Percentiles rank a stretch among this genome's conserved stretches.
Evolutionary conservation across 2,888 invertebrate genomes (phyloP).

Genomic region (Spialia ferax): DNA sequence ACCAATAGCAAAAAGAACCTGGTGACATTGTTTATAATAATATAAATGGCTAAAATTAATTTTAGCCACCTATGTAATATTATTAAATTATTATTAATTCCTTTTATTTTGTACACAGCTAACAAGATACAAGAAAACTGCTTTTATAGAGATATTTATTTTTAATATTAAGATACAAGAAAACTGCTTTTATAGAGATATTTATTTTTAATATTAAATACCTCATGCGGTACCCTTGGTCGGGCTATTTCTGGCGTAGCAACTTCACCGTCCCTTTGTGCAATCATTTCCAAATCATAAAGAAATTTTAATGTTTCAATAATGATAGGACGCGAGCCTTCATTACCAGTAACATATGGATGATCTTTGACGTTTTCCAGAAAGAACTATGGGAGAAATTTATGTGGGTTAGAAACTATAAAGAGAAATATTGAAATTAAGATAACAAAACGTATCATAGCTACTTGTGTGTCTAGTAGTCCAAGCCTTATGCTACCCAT

Average conservation of each 20-base stretch:
- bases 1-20: conserved; percentile 91
- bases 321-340: conserved; percentile 94
- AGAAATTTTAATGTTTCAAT: conserved; percentile 97
- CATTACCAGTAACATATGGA: conserved; percentile 93
- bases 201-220: too few relatives aligned
- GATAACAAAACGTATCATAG: neutral
- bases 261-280: conserved; percentile 92
- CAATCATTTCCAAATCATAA: conserved; percentile 96
- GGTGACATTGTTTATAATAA: too few relatives aligned
- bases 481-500: conserved; percentile 94
- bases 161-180: too few relatives aligned
- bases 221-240: conserved; percentile 94
- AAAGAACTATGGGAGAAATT: conserved; percentile 89
- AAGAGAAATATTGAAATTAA: neutral
- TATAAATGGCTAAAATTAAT: too few relatives aligned
- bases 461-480: conserved; percentile 92
- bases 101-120: too few relatives aligned
- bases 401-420: neutral
- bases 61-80: too few relatives aligned
- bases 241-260: conserved; percentile 94
- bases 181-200: too few relatives aligned
- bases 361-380: conserved; percentile 96
- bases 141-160: too few relatives aligned
- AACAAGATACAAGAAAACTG: too few relatives aligned
- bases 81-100: too few relatives aligned